Evolutionary conservation across 1,140 invertebrate species (phyloP), one percentile per base, ranked within the genome.

Genomic region (Steinernema khuongi): DNA sequence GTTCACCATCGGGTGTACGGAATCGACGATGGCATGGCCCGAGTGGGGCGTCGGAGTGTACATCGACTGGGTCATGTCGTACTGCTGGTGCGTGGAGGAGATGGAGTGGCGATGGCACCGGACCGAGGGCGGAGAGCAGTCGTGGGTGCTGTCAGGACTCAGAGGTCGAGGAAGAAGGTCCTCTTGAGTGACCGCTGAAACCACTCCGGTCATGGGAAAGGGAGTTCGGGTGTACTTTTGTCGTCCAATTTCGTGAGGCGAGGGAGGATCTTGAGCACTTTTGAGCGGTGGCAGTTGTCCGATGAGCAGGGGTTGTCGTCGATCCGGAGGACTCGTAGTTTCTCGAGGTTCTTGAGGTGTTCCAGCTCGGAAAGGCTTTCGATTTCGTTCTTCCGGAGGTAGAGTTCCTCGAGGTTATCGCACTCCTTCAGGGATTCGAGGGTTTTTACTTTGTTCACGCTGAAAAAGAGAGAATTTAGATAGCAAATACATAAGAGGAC

Each of bases 281-380:
- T 80, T 11, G 31, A 29, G 28, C 79, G 70, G 69, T 80, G 79
- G 30, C 71, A 70, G 2, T 60, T 70, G 28, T 74, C 70, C n/a
- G 50, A 70, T 22, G 75, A 75, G 32, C 77, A 80, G n/a, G 79
- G 79, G 73, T 80, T 80, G 28, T 80, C 79, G 28, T 80, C 79
- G 26, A 80, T 80, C 79, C 79, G 77, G 22, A 80, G 68, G 14
- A 74, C 72, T 71, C 72, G 44, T 32, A 80, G 66, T 29, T 74
- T 74, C 30, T 69, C 43, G 11, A 79, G 26, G 19, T 72, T 75
- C 30, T 74, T 74, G 14, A 80, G 70, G 71, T 77, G 66, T 31
- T 79, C 72, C 29, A 80, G 26, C 36, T 80, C 77, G 33, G 67
- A 31, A 1, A 80, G 31, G 26, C 73, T 69, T 67, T 77, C 73